Evolutionary conservation across 2,113 vertebrate species (phyloP).

Genomic region (Orthochromis malagaraziensis): DNA sequence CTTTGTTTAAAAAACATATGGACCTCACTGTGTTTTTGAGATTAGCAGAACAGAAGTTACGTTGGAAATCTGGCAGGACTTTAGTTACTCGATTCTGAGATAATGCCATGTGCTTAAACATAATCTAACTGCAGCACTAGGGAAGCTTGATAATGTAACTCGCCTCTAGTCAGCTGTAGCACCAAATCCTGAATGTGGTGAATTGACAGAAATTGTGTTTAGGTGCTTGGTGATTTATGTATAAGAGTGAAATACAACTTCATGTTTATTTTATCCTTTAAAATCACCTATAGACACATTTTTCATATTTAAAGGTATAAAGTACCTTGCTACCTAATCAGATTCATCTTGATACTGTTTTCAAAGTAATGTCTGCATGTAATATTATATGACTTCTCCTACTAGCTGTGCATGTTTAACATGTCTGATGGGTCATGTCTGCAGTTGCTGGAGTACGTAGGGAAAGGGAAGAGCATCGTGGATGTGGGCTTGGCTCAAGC

Average conservation of each 20-base stretch:
- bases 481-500: conserved; percentile 91
- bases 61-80: neutral
- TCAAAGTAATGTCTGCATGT: neutral
- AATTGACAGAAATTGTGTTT: neutral
- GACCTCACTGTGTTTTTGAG: neutral
- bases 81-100: neutral
- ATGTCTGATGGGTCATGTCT: neutral
- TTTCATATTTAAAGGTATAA: neutral
- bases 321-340: neutral
- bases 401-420: neutral
- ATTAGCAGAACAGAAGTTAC: neutral
- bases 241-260: neutral
- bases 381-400: neutral
- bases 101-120: neutral
- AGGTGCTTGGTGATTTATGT: neutral
- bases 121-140: neutral
- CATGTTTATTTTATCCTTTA: neutral
- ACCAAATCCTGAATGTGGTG: neutral
- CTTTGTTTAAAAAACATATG: neutral
- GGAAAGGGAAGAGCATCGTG: conserved; percentile 88
- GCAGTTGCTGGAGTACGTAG: conserved; percentile 79
- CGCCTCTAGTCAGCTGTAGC: neutral
- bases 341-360: neutral
- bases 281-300: neutral
- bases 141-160: neutral